These are phyloP conservation scores for Phymastichus coffea DNA, from an alignment of 1,140 invertebrate species.

Conservation along the genomic window DNA sequence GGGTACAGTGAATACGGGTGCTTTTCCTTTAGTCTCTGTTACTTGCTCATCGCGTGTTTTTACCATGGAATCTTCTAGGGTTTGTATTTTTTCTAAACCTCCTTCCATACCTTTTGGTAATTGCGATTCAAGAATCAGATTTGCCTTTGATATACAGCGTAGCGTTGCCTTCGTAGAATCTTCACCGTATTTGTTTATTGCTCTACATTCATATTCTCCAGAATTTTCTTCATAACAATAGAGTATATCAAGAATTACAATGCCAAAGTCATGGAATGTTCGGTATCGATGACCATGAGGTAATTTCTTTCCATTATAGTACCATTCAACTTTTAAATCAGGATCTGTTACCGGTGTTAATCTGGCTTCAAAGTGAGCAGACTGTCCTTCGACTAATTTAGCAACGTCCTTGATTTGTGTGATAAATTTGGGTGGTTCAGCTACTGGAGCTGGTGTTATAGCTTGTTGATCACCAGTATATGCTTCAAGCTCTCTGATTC, in stretches of 20 bases:
- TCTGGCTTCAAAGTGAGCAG: slow-evolving; percentile 90
- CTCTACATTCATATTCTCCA: slow-evolving; percentile 88
- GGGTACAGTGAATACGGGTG: slow-evolving; percentile 89
- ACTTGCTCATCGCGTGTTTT: slow-evolving; percentile 68
- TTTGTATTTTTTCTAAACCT: slow-evolving; percentile 44
- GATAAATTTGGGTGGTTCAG: slow-evolving; percentile 85
- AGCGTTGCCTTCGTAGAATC: slow-evolving; percentile 84
- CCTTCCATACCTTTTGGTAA: slow-evolving; percentile 92
- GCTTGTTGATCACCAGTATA: slow-evolving; percentile 64
- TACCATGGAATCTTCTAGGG: slow-evolving; percentile 41
- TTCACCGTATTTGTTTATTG: slow-evolving; percentile 86
- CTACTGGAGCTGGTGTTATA: slow-evolving; percentile 64
- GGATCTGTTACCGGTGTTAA: slow-evolving; percentile 90
- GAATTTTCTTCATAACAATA: slow-evolving; percentile 98
- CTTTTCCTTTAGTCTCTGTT: slow-evolving; percentile 73
- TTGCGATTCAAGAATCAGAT: slow-evolving; percentile 91
- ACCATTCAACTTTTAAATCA: slow-evolving; percentile 92
- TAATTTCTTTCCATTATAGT: slow-evolving; percentile 89
- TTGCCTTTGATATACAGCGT: slow-evolving; percentile 85
- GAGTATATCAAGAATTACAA: slow-evolving; percentile 93
- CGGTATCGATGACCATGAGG: slow-evolving; percentile 91
- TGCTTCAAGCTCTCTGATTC: slow-evolving; percentile 86
- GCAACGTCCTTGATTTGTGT: slow-evolving; percentile 81
- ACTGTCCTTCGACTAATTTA: slow-evolving; percentile 86
- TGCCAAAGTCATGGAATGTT: slow-evolving; percentile 96